Conservation (phyloP, 2,888 invertebrate species). For the Dusona sp. region DNA sequence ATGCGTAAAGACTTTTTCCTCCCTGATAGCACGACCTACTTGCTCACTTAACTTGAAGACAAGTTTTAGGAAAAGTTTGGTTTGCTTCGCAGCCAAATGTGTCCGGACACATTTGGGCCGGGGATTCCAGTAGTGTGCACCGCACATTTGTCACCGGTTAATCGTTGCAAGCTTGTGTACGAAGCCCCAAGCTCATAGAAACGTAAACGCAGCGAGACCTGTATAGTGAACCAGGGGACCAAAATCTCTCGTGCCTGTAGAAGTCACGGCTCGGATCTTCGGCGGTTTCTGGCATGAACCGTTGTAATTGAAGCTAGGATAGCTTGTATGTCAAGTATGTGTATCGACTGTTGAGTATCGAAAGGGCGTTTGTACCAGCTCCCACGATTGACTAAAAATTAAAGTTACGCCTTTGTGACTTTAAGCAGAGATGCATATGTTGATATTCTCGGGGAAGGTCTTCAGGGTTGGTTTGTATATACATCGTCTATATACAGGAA, state of each 20-base stretch:
- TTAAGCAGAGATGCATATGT: constrained; percentile 3
- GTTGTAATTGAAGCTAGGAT: constrained; percentile 20
- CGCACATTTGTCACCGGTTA: constrained; percentile 44
- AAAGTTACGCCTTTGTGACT: neutral
- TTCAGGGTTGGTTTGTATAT: neutral
- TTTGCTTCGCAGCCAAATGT: neutral
- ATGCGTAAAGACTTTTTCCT: neutral
- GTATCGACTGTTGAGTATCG: neutral
- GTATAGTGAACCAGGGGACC: neutral
- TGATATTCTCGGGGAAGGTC: neutral
- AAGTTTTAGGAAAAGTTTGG: neutral
- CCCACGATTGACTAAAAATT: neutral
- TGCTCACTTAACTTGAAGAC: neutral
- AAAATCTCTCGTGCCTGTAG: constrained; percentile 24
- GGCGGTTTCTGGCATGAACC: constrained; percentile 31
- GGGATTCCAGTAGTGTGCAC: neutral
- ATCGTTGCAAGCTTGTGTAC: constrained; percentile 32
- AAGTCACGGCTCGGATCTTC: constrained; percentile 52
- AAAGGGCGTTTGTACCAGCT: neutral
- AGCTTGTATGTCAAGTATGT: neutral
- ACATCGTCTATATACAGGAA: constrained; percentile 1
- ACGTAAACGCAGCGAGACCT: constrained; percentile 10
- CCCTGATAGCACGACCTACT: neutral
- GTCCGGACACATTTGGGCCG: constrained; percentile 20
- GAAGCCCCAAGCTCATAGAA: constrained; percentile 9